phyloP scores from a whole-genome alignment of 2,113 vertebrate species.

The Elephas maximus region DNA sequence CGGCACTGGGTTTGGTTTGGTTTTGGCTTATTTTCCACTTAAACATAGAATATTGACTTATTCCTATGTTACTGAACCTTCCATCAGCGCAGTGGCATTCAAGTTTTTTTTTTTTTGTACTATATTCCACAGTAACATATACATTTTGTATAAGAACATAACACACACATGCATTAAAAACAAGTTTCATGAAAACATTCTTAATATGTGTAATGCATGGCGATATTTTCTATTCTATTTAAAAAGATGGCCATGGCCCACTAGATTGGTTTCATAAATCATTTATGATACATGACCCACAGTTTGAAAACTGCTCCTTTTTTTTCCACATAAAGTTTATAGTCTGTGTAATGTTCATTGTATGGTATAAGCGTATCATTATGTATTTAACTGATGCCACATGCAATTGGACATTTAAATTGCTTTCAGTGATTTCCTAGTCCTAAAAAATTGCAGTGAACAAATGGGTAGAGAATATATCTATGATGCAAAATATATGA shows the following conservation, averaged over 20 bases:
- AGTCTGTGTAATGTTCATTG: background rate
- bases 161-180: conserved; percentile 26
- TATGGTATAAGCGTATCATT: background rate
- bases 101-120: background rate
- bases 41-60: background rate
- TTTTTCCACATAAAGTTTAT: background rate
- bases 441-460: background rate
- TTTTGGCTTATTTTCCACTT: too few species aligned
- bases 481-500: background rate
- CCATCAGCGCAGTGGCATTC: background rate
- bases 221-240: background rate
- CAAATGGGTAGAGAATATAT: background rate
- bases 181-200: background rate
- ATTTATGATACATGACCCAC: conserved; percentile 39
- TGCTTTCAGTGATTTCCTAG: background rate
- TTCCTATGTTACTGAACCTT: background rate
- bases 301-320: background rate
- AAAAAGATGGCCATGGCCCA: background rate
- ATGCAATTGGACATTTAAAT: background rate
- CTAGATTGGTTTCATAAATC: conserved; percentile 27
- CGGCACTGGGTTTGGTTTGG: too few species aligned
- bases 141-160: conserved; percentile 10
- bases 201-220: background rate
- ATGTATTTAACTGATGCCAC: background rate
- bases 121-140: conserved; percentile 9